Evolutionary conservation across 2,113 vertebrate genomes (phyloP), one percentile per base, ranked within the genome.

Genomic region (Hystrix brachyura): DNA sequence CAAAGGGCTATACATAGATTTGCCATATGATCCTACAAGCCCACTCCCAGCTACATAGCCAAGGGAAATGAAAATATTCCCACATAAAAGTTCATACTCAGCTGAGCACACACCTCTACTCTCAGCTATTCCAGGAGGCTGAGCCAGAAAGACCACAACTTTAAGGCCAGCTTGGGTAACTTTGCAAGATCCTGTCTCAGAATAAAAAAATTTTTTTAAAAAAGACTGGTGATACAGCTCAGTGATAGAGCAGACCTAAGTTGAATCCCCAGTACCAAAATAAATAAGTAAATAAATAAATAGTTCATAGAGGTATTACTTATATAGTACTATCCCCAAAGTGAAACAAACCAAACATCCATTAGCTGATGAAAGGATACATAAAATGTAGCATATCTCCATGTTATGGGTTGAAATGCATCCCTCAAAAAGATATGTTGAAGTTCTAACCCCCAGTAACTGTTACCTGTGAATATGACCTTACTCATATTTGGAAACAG

Each of bases 1-100:
- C 71, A 76, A 62, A 90, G 65, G 51, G 81, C 72, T 81, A 85
- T 80, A 83, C 91, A 95, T 18, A 80, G 46, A 92, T n/a, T 57
- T 88, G 48, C 48, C 51, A 87, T 38, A 76, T 60, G 74, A 80
- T 11, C 67, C 64, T 48, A 3, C 19, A 94, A 84, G 8, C 67
- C 87, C 10, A 80, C 38, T 59, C 72, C 48, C 53, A 83, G 14
- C 55, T 55, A 80, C 69, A 71, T 23, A 90, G 2, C 34, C 74
- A 92, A 89, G 51, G 87, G 51, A 79, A 94, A 90, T n/a, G 65
- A 90, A 94, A 94, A 96, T n/a, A 72, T 51, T 38, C 38, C 82
- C 38, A 48, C 17, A 82, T 34, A 21, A 57, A 67, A 87, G 72
- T 57, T 55, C 90, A 53, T 1, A 96, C 55, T 32, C 55, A 76